Conservation (phyloP, 1,140 invertebrate genomes). For the Eriosoma lanigerum region DNA sequence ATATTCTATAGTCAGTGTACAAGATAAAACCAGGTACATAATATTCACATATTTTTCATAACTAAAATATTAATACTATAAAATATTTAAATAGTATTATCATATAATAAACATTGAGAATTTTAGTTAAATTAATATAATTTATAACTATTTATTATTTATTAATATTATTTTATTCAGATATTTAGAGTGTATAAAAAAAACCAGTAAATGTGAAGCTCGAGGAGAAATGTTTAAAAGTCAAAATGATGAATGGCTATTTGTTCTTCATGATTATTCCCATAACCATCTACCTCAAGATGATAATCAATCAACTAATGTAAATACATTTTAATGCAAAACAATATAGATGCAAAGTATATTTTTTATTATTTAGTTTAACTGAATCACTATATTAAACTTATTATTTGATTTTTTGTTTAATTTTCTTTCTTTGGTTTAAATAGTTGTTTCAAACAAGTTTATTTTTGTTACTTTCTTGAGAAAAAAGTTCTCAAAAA, state of each 20-base stretch:
- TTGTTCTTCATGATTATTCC: neutral
- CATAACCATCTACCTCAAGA: slow-evolving; percentile 1
- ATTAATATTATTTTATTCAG: neutral
- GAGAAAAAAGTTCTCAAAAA: too few species aligned
- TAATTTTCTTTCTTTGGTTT: too few species aligned
- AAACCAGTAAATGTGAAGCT: neutral
- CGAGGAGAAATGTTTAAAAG: slow-evolving; percentile 42
- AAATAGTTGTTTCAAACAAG: too few species aligned
- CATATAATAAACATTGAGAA: too few species aligned
- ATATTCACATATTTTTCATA: slow-evolving; percentile 7
- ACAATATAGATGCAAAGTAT: neutral
- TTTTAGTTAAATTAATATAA: neutral
- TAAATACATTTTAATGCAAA: neutral
- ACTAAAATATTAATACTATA: neutral
- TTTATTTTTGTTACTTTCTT: too few species aligned
- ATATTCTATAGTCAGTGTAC: slow-evolving; percentile 18
- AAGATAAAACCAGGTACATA: slow-evolving; percentile 29
- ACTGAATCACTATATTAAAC: too few species aligned
- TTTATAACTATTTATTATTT: neutral
- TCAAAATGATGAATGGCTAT: slow-evolving; percentile 40
- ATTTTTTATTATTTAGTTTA: neutral
- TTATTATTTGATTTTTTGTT: too few species aligned
- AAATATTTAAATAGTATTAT: too few species aligned
- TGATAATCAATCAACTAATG: neutral
- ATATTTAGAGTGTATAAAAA: slow-evolving; percentile 32